These are phyloP conservation scores for Xyliphius kryptos DNA, from an alignment of 2,113 vertebrate genomes.

Conservation along the genomic window DNA sequence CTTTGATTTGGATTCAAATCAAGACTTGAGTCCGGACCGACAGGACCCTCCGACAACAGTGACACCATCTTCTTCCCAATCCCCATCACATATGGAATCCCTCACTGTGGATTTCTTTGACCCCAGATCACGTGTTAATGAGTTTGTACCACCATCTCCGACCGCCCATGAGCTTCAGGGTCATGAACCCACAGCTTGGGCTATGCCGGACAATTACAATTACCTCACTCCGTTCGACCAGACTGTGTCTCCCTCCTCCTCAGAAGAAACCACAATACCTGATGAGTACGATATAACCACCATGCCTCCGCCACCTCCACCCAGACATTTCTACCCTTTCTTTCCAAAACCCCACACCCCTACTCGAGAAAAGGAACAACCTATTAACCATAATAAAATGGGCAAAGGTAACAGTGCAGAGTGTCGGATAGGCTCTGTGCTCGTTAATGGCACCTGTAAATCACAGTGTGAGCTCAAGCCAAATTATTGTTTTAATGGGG, in stretches of 20 bases:
- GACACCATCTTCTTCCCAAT: slow-evolving; percentile 40
- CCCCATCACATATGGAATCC: slow-evolving; percentile 54
- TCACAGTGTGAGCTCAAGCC: slow-evolving; percentile 81
- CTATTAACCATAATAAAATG: slow-evolving; percentile 14
- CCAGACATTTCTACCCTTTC: slow-evolving; percentile 50
- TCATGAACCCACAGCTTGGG: slow-evolving; percentile 73
- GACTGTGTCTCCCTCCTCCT: slow-evolving; percentile 74
- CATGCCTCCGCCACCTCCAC: slow-evolving; percentile 34
- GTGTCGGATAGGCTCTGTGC: slow-evolving; percentile 74
- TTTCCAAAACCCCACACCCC: slow-evolving; percentile 39
- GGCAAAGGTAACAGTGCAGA: slow-evolving; percentile 60
- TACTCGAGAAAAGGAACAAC: slow-evolving; percentile 26
- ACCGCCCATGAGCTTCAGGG: slow-evolving; percentile 63
- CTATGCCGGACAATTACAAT: slow-evolving; percentile 74
- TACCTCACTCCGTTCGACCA: slow-evolving; percentile 84
- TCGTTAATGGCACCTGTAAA: slow-evolving; percentile 80
- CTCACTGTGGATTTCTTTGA: slow-evolving; percentile 80
- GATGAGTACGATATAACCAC: slow-evolving; percentile 70
- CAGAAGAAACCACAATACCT: slow-evolving; percentile 78
- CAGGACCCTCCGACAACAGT: slow-evolving; percentile 40
- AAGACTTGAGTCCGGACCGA: slow-evolving; percentile 40
- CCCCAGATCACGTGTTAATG: slow-evolving; percentile 56
- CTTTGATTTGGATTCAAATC: slow-evolving; percentile 49
- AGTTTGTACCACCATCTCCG: slow-evolving; percentile 56
- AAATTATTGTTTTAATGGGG: slow-evolving; percentile 90